Evolutionary conservation across 2,888 invertebrate species (phyloP), one percentile per base, ranked within the genome.

Genomic region (Coelogynopora nodosa): DNA sequence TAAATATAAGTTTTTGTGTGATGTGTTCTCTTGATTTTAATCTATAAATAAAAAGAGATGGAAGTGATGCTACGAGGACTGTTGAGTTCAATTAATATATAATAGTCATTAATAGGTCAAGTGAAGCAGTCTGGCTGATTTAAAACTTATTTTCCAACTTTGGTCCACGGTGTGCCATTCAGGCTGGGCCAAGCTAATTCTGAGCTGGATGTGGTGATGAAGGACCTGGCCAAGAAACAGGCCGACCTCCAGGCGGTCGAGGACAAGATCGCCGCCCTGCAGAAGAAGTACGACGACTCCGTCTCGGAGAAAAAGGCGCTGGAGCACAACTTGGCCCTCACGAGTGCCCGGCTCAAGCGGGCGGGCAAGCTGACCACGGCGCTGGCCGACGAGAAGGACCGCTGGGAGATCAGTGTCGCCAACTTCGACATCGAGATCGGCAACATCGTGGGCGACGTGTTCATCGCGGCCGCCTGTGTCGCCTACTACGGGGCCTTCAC

Each of bases 301-400:
- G 90, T 92, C 29, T 92, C 94, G 0, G 95, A 95, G 90, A 94
- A 96, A 89, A 94, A 95, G 89, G 94, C 94, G 31, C 92, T 95
- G 81, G 94, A 95, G 91, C 93, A 94, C 18, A 94, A 94, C 31
- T 96, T 96, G 88, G 94, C 94, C 89, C 91, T 96, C 82, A 96
- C 96, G 0, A 94, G 95, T 2, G 94, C 94, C 0, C 93, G 97
- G 82, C 93, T 97, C 26, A 94, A 94, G 88, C 93, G 96, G 87
- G 96, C 97, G 0, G 96, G 95, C 0, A 94, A 95, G 88, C 93
- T 97, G 18, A 96, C 96, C 5, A 94, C 95, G 31, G 97, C 97
- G 0, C 92, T 97, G 5, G 94, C 95, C 0, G 96, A 96, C 90
- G 97, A 97, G 91, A 95, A 96, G 92, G 93, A 94, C 0, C 93